A percentile compares a stretch with the other conserved stretches of the same genome.
These are phyloP conservation scores for Chrysocyon brachyurus DNA, from an alignment of 2,797 vertebrate genomes.

Conservation along the genomic window DNA sequence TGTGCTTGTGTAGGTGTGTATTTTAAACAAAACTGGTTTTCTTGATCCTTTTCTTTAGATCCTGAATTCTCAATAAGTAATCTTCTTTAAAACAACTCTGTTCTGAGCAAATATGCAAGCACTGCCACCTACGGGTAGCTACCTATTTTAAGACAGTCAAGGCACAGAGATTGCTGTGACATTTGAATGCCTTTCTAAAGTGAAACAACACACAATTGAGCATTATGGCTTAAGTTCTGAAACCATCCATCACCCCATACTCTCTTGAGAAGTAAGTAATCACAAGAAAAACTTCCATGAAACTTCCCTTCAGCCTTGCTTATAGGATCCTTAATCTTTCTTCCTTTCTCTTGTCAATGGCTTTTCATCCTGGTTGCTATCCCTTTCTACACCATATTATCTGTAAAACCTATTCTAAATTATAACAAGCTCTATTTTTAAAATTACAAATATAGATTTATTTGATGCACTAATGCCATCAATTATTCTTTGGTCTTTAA, in stretches of 20 bases:
- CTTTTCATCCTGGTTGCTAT: slow-evolving; percentile 26
- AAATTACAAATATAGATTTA: neutral
- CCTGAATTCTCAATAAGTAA: neutral
- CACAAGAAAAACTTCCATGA: neutral
- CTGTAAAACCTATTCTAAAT: slow-evolving; percentile 46
- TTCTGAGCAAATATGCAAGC: neutral
- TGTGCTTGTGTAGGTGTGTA: neutral
- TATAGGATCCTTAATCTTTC: neutral
- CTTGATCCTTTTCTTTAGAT: slow-evolving; percentile 14
- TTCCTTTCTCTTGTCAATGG: neutral
- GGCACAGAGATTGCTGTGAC: neutral
- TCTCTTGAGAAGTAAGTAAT: slow-evolving; percentile 31
- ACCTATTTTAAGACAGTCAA: neutral
- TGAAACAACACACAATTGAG: neutral
- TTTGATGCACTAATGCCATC: neutral
- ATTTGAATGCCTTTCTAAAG: neutral
- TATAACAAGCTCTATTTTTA: slow-evolving; percentile 7
- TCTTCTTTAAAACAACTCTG: neutral
- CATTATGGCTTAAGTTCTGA: neutral
- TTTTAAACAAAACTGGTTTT: neutral
- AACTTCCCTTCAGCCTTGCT: neutral
- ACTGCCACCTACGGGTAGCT: neutral
- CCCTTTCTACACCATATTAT: neutral
- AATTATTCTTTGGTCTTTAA: neutral
- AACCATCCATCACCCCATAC: neutral